Percentiles rank a stretch among this genome's conserved stretches.
Conservation (phyloP, 92 coral and sea anemone genomes). For the Zoanthus sansibaricus region DNA sequence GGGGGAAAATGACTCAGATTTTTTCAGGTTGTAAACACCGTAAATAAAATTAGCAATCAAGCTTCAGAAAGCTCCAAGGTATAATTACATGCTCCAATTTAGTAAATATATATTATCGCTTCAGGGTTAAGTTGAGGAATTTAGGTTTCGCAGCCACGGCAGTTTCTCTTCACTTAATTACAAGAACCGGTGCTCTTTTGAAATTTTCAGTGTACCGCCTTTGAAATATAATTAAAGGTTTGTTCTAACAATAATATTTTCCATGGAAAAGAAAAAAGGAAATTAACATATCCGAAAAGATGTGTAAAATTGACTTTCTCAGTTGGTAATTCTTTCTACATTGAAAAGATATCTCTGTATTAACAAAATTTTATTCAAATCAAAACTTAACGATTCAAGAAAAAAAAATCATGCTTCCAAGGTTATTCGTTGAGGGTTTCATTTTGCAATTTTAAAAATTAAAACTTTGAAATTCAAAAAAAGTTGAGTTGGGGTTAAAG, state of each 20-base stretch:
- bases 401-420: too few relatives aligned
- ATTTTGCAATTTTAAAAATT: not conserved
- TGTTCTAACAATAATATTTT: slow-evolving; percentile 17
- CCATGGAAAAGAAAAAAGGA: not conserved
- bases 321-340: not conserved
- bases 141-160: not conserved
- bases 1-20: not conserved
- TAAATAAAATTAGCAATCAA: slow-evolving; percentile 8
- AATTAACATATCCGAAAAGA: slow-evolving; percentile 37
- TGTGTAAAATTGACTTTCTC: slow-evolving; percentile 26
- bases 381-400: too few relatives aligned
- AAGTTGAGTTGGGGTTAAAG: not conserved
- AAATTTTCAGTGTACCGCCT: slow-evolving; percentile 9
- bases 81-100: not conserved
- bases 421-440: too few relatives aligned
- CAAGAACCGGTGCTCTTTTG: not conserved
- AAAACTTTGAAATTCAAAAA: not conserved
- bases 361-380: not conserved
- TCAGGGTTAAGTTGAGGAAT: not conserved
- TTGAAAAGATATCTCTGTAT: not conserved
- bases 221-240: slow-evolving; percentile 30
- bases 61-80: not conserved
- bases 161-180: not conserved
- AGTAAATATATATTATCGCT: not conserved
- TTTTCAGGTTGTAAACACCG: slow-evolving; percentile 1